Percentiles rank a stretch among this genome's conserved stretches.
These are phyloP conservation scores for Halocynthia roretzi DNA, from an alignment of 23 tunicate genomes.

Conservation along the genomic window DNA sequence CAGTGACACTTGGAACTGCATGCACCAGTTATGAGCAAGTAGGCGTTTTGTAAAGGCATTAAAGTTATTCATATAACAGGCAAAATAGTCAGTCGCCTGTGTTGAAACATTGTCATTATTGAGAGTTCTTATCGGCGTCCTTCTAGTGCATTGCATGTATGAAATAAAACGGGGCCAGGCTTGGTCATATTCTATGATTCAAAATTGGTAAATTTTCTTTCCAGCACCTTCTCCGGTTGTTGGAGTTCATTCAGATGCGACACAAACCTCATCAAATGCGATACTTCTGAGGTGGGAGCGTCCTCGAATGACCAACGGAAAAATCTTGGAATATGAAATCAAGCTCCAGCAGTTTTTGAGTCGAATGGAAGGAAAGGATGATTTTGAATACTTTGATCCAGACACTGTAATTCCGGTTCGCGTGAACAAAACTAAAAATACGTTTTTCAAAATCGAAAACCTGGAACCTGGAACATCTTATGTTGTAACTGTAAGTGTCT, in stretches of 20 bases:
- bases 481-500: slow-evolving; percentile 9
- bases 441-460: slow-evolving; percentile 6
- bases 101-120: too few species aligned
- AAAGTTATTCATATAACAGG: too few species aligned
- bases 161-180: too few species aligned
- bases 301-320: slow-evolving; percentile 42
- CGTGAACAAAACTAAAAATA: slow-evolving; percentile 7
- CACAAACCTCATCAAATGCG: slow-evolving; percentile 12
- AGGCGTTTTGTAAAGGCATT: too few species aligned
- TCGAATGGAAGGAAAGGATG: neutral
- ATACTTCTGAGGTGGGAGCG: slow-evolving; percentile 41
- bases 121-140: too few species aligned
- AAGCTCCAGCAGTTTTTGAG: slow-evolving; percentile 2
- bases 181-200: too few species aligned
- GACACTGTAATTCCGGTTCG: neutral
- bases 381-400: slow-evolving; percentile 6
- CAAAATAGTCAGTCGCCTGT: too few species aligned
- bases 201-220: neutral
- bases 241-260: slow-evolving; percentile 24
- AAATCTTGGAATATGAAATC: slow-evolving; percentile 52
- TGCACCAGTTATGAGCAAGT: too few species aligned
- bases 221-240: slow-evolving; percentile 68
- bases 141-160: too few species aligned
- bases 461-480: slow-evolving; percentile 12
- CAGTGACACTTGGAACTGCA: too few species aligned